These are phyloP conservation scores for Phallusia fumigata DNA, from an alignment of 23 tunicate species.

Conservation along the genomic window DNA sequence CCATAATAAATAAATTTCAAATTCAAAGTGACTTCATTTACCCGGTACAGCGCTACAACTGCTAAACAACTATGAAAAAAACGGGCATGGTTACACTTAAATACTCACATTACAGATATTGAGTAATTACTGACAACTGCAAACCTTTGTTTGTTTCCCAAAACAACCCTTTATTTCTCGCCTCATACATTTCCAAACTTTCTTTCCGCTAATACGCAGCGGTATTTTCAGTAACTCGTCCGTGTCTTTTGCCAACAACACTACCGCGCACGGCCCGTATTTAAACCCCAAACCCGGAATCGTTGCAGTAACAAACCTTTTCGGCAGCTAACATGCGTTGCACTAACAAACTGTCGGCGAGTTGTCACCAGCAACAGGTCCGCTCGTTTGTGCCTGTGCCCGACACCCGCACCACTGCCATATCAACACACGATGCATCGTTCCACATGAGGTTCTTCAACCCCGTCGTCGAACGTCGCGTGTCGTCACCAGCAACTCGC, in stretches of 20 bases:
- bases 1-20: neutral
- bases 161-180: neutral
- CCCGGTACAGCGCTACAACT: neutral
- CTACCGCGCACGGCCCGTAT: neutral
- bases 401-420: neutral
- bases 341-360: slow-evolving; percentile 27
- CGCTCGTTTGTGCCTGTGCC: neutral
- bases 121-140: neutral
- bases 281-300: slow-evolving; percentile 2
- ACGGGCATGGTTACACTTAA: neutral
- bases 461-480: neutral
- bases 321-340: slow-evolving; percentile 17
- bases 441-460: neutral
- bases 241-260: neutral
- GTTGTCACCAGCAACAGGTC: slow-evolving; percentile 41
- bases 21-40: neutral
- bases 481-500: slow-evolving; percentile 8
- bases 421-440: slow-evolving; percentile 10
- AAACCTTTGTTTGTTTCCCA: neutral
- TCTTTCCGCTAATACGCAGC: neutral
- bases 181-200: neutral
- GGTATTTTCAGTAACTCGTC: neutral
- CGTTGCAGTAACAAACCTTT: slow-evolving; percentile 1
- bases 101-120: neutral
- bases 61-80: neutral